phyloP scores from a whole-genome alignment of 2,113 vertebrate genomes.

The Egretta garzetta region DNA sequence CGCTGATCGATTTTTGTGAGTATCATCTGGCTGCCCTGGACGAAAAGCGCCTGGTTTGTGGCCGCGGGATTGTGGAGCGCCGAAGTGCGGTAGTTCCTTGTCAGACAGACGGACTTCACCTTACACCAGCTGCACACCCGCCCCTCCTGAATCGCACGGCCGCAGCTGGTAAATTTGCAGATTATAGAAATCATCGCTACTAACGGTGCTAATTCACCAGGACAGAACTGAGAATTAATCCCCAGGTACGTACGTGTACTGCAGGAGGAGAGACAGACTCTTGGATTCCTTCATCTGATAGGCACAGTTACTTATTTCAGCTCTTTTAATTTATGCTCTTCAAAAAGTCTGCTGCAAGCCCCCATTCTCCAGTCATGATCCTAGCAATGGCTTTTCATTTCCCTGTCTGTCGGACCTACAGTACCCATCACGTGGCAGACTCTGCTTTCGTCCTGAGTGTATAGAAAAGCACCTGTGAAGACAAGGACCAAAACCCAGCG shows the following conservation, averaged over 20 bases:
- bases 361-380: not conserved
- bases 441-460: not conserved
- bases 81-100: not conserved
- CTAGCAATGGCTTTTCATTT: not conserved
- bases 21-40: slow-evolving; percentile 78
- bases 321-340: not conserved
- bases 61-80: slow-evolving; percentile 15
- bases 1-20: slow-evolving; percentile 86
- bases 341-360: not conserved
- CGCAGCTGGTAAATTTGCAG: not conserved
- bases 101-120: not conserved
- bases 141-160: slow-evolving; percentile 14
- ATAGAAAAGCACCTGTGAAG: not conserved
- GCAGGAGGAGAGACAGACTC: not conserved
- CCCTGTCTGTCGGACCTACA: not conserved
- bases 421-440: not conserved
- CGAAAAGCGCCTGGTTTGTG: slow-evolving; percentile 77
- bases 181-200: slow-evolving; percentile 46
- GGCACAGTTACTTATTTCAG: not conserved
- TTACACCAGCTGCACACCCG: not conserved
- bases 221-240: not conserved
- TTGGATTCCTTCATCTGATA: not conserved
- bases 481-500: not conserved
- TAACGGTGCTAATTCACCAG: not conserved
- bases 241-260: not conserved